These are phyloP conservation scores for Drosophila ambigua DNA, from an alignment of 1,140 invertebrate species.

Conservation along the genomic window DNA sequence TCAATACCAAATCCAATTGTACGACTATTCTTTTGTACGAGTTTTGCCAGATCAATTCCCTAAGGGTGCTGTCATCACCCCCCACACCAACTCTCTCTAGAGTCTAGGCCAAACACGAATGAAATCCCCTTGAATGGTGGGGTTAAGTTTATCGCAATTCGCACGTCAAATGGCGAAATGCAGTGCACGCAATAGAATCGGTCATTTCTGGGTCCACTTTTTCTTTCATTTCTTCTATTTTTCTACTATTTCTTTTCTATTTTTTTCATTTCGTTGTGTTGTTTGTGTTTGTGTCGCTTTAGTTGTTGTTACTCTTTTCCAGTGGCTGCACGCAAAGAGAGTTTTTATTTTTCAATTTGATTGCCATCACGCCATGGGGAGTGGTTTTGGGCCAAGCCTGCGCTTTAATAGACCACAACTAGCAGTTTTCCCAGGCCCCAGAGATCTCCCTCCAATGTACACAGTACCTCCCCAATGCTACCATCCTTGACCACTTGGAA, in stretches of 20 bases:
- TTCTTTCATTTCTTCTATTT: not conserved
- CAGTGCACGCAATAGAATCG: conserved; percentile 12
- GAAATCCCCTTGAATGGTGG: conserved; percentile 7
- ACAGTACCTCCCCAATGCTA: not conserved
- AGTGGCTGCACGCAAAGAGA: conserved; percentile 41
- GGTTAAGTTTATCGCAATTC: conserved; percentile 17
- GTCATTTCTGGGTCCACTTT: conserved; percentile 12
- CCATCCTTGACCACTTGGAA: conserved; percentile 57
- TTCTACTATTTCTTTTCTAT: not conserved
- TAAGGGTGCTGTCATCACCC: too few species aligned
- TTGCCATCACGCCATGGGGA: conserved; percentile 41
- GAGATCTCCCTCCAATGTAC: conserved; percentile 12
- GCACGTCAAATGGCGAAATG: conserved; percentile 1
- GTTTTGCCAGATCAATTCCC: too few species aligned
- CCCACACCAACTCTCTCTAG: too few species aligned
- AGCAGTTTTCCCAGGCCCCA: not conserved
- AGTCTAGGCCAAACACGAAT: not conserved
- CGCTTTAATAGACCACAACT: conserved; percentile 48
- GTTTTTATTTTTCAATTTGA: conserved; percentile 46
- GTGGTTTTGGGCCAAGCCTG: conserved; percentile 27
- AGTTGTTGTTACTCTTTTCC: conserved; percentile 3
- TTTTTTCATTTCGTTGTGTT: conserved; percentile 1
- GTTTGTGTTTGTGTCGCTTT: conserved; percentile 1
- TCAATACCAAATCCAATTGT: too few species aligned
- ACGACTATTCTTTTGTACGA: too few species aligned